Conservation (phyloP, 2,113 vertebrate species). For the human (Homo sapiens) region GRCh38 chr13:53248001-53248500, state of each 20-base stretch:
- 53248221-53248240: background rate
- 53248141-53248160: background rate
- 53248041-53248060: background rate
- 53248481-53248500: background rate
- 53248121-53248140: background rate
- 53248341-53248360: background rate
- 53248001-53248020: background rate
- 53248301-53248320: background rate
- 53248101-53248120: accelerated
- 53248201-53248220: background rate
- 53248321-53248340: background rate
- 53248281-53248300: background rate
- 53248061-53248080: accelerated
- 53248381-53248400: background rate
- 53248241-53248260: background rate
- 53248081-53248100: background rate
- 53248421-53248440: background rate
- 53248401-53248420: background rate
- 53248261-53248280: background rate
- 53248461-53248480: background rate
- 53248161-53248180: background rate
- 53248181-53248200: background rate
- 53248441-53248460: background rate
- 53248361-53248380: background rate
- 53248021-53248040: accelerated